Conservation (phyloP, 1,140 invertebrate genomes). For the Monochamus saltuarius region DNA sequence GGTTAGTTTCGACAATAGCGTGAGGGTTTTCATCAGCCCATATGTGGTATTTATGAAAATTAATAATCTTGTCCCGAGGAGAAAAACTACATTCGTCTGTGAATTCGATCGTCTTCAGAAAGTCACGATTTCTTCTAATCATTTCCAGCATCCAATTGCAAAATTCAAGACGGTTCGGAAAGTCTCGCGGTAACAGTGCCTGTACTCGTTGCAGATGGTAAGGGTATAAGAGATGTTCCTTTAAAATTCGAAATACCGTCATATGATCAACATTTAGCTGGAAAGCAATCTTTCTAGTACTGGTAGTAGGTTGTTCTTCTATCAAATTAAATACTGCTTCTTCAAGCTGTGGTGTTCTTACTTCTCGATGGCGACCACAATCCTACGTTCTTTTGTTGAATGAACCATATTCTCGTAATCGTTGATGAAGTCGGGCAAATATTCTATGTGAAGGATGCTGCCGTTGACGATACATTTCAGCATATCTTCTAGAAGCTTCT, state of each 20-base stretch:
- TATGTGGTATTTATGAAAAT: conserved; percentile 50
- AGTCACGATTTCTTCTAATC: conserved; percentile 25
- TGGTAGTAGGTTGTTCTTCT: conserved; percentile 13
- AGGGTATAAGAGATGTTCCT: conserved; percentile 28
- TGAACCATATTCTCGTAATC: conserved; percentile 20
- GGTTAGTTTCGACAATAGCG: conserved; percentile 39
- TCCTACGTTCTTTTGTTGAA: conserved; percentile 15
- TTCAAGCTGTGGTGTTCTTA: conserved; percentile 25
- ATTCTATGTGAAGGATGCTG: conserved; percentile 18
- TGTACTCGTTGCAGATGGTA: conserved; percentile 29
- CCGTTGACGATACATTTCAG: conserved; percentile 13
- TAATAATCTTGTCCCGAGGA: conserved; percentile 42
- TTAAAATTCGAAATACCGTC: conserved; percentile 26
- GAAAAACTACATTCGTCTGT: conserved; percentile 47
- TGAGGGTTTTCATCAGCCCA: conserved; percentile 50
- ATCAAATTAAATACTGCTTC: conserved; percentile 26
- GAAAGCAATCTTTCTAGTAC: conserved; percentile 23
- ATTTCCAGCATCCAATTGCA: conserved; percentile 17
- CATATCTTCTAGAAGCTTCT: no score
- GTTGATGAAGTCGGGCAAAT: conserved; percentile 27
- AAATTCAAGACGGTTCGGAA: conserved; percentile 22
- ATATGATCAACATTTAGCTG: conserved; percentile 15
- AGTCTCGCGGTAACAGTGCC: conserved; percentile 23
- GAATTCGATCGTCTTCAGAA: conserved; percentile 41
- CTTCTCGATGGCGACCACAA: conserved; percentile 11